Percentiles rank a stretch among this genome's conserved stretches.
phyloP scores from a whole-genome alignment of 2,797 vertebrate species.

The Antrozous pallidus region DNA sequence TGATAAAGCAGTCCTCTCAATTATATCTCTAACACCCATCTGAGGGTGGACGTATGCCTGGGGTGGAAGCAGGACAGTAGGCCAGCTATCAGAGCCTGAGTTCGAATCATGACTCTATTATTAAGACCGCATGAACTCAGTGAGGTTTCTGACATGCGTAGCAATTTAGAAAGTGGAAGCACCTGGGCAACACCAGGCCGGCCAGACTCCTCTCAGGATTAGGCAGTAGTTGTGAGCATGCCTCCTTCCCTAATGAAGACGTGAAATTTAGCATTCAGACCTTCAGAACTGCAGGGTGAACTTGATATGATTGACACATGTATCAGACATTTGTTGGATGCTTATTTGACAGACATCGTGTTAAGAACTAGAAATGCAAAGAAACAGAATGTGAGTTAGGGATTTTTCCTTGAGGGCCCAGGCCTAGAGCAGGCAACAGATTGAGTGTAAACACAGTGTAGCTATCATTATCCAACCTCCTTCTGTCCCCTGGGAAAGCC shows the following conservation, averaged over 20 bases:
- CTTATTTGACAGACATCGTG: neutral
- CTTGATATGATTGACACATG: fast-evolving
- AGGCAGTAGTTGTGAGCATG: neutral
- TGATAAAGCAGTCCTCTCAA: neutral
- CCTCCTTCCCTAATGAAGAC: neutral
- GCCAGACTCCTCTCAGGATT: neutral
- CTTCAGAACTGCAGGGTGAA: neutral
- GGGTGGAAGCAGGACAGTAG: neutral
- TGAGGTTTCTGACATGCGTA: fast-evolving
- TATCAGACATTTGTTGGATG: neutral
- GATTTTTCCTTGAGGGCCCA: neutral
- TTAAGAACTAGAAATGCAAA: neutral
- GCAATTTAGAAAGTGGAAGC: neutral
- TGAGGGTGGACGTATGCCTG: neutral
- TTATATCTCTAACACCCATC: neutral
- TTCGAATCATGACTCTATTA: neutral
- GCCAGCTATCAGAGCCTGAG: neutral
- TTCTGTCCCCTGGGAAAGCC: neutral
- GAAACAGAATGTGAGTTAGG: neutral
- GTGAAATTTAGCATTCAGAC: neutral
- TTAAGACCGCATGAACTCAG: too few species aligned
- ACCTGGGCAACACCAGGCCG: neutral
- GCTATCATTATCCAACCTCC: fast-evolving
- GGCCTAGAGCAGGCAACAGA: neutral
- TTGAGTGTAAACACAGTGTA: neutral